Percentiles rank a stretch among this genome's conserved stretches.
phyloP scores from a whole-genome alignment of 2,797 vertebrate genomes.

The Streptopelia turtur region DNA sequence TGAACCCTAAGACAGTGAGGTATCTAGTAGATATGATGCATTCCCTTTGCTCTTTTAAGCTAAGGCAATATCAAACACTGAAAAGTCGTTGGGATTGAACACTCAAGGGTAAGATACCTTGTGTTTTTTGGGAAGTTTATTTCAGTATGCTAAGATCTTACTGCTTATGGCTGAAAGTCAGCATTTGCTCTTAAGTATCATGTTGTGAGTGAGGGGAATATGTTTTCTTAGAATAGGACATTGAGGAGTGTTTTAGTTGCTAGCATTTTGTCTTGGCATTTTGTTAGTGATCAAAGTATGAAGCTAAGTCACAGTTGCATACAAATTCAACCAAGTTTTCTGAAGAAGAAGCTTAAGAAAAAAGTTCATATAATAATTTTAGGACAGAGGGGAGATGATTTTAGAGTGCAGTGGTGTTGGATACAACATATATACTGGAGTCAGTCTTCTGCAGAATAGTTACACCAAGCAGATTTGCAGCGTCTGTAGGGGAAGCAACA shows the following conservation, averaged over 20 bases:
- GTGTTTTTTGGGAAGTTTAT: background rate
- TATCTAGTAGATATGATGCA: background rate
- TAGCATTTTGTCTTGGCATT: background rate
- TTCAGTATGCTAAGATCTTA: background rate
- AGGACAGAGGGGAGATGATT: background rate
- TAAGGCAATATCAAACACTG: background rate
- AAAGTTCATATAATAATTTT: background rate
- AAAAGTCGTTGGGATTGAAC: background rate
- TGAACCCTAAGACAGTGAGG: background rate
- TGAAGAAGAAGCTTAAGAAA: background rate
- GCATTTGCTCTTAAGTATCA: background rate
- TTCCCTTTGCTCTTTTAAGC: constrained; percentile 33
- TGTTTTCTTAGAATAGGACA: background rate
- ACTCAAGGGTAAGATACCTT: background rate
- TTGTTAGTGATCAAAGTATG: background rate
- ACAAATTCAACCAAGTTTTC: background rate
- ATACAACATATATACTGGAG: background rate
- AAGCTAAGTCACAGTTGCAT: background rate
- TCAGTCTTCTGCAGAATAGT: background rate
- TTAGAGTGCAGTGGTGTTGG: background rate
- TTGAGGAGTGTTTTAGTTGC: background rate
- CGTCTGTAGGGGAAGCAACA: background rate
- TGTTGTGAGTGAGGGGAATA: background rate
- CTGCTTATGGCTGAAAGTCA: background rate
- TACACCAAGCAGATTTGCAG: background rate